A percentile compares a stretch with the other conserved stretches of the same genome.
Conservation (phyloP, 2,113 vertebrate species). For the Megatriorchis doriae region DNA sequence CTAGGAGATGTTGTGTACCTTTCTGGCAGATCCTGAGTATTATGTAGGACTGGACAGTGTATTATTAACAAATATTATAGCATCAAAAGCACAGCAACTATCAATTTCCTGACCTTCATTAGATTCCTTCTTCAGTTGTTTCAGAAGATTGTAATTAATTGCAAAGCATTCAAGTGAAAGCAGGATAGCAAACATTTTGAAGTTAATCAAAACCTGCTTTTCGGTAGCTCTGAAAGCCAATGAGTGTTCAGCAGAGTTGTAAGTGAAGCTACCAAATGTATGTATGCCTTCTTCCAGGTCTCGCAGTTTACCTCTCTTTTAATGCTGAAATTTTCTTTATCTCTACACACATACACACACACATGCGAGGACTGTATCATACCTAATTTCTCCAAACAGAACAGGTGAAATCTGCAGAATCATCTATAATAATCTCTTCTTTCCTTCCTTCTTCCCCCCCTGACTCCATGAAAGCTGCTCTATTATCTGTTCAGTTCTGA, state of each 20-base stretch:
- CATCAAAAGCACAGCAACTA: background rate
- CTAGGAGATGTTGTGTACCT: background rate
- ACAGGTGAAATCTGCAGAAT: background rate
- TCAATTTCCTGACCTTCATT: background rate
- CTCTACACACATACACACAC: background rate
- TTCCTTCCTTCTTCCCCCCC: background rate
- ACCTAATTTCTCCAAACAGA: background rate
- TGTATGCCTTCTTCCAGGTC: background rate
- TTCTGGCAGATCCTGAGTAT: background rate
- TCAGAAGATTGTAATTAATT: background rate
- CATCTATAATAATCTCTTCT: background rate
- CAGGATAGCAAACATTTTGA: background rate
- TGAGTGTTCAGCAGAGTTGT: background rate
- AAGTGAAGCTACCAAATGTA: background rate
- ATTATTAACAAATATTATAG: background rate
- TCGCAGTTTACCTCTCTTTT: background rate
- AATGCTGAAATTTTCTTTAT: background rate
- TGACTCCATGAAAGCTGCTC: background rate
- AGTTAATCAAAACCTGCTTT: background rate
- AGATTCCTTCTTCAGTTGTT: background rate
- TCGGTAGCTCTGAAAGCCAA: background rate
- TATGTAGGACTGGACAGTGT: background rate
- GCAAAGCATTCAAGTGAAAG: background rate
- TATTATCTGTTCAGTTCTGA: background rate
- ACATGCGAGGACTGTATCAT: background rate